These are phyloP conservation scores for Sebastes kiyomatsui DNA, from an alignment of 2,797 vertebrate species.

Conservation along the genomic window DNA sequence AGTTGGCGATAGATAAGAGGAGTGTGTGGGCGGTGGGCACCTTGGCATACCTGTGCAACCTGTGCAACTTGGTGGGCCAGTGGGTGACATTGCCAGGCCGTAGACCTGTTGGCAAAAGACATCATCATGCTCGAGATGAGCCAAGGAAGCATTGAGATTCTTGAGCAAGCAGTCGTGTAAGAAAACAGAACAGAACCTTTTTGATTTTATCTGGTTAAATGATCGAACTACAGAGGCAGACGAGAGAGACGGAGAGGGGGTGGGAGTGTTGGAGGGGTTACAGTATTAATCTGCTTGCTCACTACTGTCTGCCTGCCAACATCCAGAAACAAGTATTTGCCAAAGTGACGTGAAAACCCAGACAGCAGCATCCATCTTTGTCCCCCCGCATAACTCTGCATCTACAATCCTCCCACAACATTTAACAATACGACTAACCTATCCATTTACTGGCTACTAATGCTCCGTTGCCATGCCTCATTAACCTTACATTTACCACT, in stretches of 20 bases:
- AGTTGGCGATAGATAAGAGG: constrained; percentile 65
- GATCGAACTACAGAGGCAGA: background rate
- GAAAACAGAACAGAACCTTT: constrained; percentile 1
- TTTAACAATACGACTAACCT: constrained; percentile 23
- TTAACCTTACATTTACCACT: constrained; percentile 55
- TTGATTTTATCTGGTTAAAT: background rate
- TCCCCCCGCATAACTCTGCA: constrained; percentile 32
- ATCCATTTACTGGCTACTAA: constrained; percentile 40
- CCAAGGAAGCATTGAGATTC: constrained; percentile 8
- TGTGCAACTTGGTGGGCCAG: constrained; percentile 35
- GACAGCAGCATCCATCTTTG: constrained; percentile 39
- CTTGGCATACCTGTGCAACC: constrained; percentile 51
- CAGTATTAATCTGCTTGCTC: constrained; percentile 41
- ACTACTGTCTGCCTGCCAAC: constrained; percentile 40
- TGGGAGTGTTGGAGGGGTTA: constrained; percentile 17
- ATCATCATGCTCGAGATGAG: background rate
- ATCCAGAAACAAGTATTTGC: constrained; percentile 27
- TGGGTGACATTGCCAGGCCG: constrained; percentile 50
- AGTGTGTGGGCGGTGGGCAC: constrained; percentile 55
- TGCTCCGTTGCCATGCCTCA: constrained; percentile 46
- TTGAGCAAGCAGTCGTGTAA: background rate
- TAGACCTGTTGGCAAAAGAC: constrained; percentile 38
- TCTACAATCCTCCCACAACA: constrained; percentile 14
- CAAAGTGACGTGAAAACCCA: constrained; percentile 27
- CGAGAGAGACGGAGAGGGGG: background rate